phyloP scores from a whole-genome alignment of 1,140 invertebrate species.

The Forficula auricularia region DNA sequence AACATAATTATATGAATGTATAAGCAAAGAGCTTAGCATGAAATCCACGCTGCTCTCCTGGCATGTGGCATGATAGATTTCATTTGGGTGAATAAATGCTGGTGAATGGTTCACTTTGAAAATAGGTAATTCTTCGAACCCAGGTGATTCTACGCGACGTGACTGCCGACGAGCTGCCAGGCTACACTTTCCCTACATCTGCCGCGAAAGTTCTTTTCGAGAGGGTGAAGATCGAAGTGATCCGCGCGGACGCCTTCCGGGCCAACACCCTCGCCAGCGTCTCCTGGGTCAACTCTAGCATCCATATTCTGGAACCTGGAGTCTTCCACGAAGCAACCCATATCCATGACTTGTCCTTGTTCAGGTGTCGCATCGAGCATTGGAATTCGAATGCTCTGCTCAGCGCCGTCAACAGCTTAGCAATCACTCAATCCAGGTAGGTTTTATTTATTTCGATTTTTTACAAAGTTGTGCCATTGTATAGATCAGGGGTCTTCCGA shows the following conservation, averaged over 20 bases:
- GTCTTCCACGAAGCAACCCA: constrained; percentile 43
- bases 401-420: constrained; percentile 42
- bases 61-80: neutral
- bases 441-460: constrained; percentile 9
- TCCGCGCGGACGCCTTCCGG: constrained; percentile 42
- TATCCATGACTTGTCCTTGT: constrained; percentile 39
- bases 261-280: constrained; percentile 41
- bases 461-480: neutral
- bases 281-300: constrained; percentile 37
- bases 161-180: constrained; percentile 34
- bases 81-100: neutral
- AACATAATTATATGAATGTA: no score
- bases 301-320: constrained; percentile 35
- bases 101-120: neutral
- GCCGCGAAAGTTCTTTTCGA: constrained; percentile 39
- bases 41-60: neutral
- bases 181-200: constrained; percentile 40
- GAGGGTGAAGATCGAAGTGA: constrained; percentile 31
- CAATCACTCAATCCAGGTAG: constrained; percentile 44
- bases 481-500: no score
- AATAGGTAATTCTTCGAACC: constrained; percentile 20
- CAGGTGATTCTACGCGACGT: constrained; percentile 47
- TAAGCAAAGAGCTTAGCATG: no score
- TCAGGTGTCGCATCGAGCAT: constrained; percentile 35
- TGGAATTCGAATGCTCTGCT: constrained; percentile 37